Percentiles rank a stretch among this genome's conserved stretches.
These are phyloP conservation scores for Pachypanchax playfairii DNA, from an alignment of 2,113 vertebrate species.

Conservation along the genomic window DNA sequence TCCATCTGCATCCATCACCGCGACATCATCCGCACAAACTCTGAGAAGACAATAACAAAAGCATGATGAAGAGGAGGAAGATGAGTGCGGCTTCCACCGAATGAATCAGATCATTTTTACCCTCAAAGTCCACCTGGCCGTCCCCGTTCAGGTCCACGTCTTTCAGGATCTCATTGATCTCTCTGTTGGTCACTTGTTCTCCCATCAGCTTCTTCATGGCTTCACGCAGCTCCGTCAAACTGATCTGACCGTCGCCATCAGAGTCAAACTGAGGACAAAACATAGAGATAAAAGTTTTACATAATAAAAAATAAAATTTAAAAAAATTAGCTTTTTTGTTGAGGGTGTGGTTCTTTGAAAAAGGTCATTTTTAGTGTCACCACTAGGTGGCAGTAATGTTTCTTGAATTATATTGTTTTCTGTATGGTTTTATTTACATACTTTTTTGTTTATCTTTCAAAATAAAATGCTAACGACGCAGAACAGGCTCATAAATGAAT, in stretches of 20 bases:
- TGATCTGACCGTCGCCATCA: slow-evolving; percentile 92
- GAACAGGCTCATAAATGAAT: too few species aligned
- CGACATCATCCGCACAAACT: slow-evolving; percentile 86
- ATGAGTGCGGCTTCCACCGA: neutral
- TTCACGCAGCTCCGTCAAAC: slow-evolving; percentile 79
- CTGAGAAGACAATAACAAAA: slow-evolving; percentile 49
- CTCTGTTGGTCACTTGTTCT: slow-evolving; percentile 87
- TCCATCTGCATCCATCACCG: slow-evolving; percentile 63
- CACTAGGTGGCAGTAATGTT: neutral
- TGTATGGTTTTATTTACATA: too few species aligned
- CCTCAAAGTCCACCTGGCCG: slow-evolving; percentile 93
- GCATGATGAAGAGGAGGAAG: neutral
- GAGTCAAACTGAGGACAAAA: slow-evolving; percentile 86
- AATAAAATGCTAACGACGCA: too few species aligned
- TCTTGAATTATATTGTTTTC: too few species aligned
- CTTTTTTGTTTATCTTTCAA: too few species aligned
- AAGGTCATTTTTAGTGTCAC: neutral
- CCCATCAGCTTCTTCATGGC: slow-evolving; percentile 91
- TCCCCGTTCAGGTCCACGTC: slow-evolving; percentile 93
- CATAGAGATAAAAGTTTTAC: neutral
- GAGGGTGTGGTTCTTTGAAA: too few species aligned
- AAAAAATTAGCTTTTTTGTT: neutral
- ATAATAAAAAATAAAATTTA: neutral
- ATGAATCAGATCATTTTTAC: slow-evolving; percentile 61
- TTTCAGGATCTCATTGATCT: slow-evolving; percentile 91